Conservation (phyloP, 1,140 invertebrate genomes). For the Amyelois transitella region DNA sequence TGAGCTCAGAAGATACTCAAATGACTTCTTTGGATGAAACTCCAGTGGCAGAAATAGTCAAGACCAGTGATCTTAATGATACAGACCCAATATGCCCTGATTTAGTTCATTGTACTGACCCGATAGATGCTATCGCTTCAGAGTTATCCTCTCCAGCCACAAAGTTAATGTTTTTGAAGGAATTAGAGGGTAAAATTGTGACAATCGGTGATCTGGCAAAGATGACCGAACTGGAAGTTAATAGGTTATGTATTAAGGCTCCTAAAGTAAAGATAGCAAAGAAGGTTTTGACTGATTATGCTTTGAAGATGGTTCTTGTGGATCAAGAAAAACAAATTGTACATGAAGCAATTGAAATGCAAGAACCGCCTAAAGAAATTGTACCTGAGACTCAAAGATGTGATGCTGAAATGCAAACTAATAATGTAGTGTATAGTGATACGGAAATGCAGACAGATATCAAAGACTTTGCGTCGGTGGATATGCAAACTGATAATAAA, state of each 20-base stretch:
- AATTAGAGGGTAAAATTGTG: slow-evolving; percentile 54
- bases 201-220: slow-evolving; percentile 74
- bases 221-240: slow-evolving; percentile 67
- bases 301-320: slow-evolving; percentile 15
- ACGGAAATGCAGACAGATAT: slow-evolving; percentile 25
- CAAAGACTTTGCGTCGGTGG: slow-evolving; percentile 17
- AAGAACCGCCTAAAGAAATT: slow-evolving; percentile 13
- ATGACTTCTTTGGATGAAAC: slow-evolving; percentile 44
- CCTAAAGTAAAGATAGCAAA: slow-evolving; percentile 60
- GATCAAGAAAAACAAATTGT: not conserved
- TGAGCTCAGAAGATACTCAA: slow-evolving; percentile 32
- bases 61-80: slow-evolving; percentile 55
- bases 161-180: slow-evolving; percentile 54
- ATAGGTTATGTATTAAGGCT: slow-evolving; percentile 66
- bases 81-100: slow-evolving; percentile 54
- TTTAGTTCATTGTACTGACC: slow-evolving; percentile 46
- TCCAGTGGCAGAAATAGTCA: slow-evolving; percentile 44
- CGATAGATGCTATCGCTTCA: slow-evolving; percentile 53
- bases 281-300: slow-evolving; percentile 50
- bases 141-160: slow-evolving; percentile 55
- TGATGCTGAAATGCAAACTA: slow-evolving; percentile 30
- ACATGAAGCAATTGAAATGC: not conserved
- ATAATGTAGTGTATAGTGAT: slow-evolving; percentile 8
- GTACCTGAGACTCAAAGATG: slow-evolving; percentile 2
- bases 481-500: slow-evolving; percentile 32